A percentile compares a stretch with the other conserved stretches of the same genome.
These are phyloP conservation scores for Mesembrinibis cayennensis DNA, from an alignment of 2,113 vertebrate species.

Conservation along the genomic window DNA sequence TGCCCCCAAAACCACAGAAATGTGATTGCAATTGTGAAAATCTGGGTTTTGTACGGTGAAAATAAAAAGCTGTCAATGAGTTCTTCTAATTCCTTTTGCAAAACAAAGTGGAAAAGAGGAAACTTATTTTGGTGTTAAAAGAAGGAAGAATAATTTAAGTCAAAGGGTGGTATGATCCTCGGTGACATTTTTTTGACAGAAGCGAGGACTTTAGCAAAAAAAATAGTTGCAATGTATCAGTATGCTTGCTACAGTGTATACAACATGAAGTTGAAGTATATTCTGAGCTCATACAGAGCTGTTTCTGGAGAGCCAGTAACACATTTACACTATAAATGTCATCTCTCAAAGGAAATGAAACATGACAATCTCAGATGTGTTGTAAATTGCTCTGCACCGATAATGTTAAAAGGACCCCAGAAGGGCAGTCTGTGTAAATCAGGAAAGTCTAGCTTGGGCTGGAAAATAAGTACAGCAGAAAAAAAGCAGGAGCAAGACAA, in stretches of 20 bases:
- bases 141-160: neutral
- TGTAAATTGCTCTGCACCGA: neutral
- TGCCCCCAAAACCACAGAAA: neutral
- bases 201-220: neutral
- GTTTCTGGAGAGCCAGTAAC: neutral
- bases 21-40: neutral
- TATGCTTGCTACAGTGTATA: neutral
- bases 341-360: constrained; percentile 22
- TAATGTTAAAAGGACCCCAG: neutral
- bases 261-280: neutral
- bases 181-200: neutral
- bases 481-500: neutral
- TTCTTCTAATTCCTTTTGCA: neutral
- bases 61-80: neutral
- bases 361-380: neutral
- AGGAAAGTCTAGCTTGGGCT: neutral
- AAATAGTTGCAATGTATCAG: neutral
- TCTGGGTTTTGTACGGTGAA: neutral
- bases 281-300: neutral
- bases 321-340: neutral
- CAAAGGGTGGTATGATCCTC: neutral
- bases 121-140: neutral
- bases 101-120: neutral
- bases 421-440: neutral
- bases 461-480: neutral